Percentiles rank a stretch among this genome's conserved stretches.
Evolutionary conservation across 2,113 vertebrate species (phyloP).

Genomic region (Pungitius pungitius): DNA sequence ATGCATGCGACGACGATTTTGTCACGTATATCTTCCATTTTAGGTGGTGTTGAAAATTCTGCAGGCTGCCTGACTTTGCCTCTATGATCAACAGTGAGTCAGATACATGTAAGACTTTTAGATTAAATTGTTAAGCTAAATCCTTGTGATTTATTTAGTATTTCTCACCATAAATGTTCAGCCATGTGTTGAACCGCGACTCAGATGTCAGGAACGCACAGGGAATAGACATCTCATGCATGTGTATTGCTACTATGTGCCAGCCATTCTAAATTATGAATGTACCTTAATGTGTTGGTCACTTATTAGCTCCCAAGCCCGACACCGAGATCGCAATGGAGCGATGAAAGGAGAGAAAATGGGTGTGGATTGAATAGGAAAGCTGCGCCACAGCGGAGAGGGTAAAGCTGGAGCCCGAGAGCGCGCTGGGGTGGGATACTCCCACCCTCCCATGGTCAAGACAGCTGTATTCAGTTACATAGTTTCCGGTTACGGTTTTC

Average conservation of each 20-base stretch:
- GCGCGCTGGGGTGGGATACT: slow-evolving; percentile 71
- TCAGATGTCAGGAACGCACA: background rate
- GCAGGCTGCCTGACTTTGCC: background rate
- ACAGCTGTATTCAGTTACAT: rapidly evolving
- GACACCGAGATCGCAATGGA: slow-evolving; percentile 61
- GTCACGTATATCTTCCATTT: background rate
- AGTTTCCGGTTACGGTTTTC: slow-evolving; percentile 14
- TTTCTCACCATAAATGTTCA: background rate
- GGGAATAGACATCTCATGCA: background rate
- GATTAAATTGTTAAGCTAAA: slow-evolving; percentile 2
- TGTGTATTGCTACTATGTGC: background rate
- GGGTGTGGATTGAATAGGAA: slow-evolving; percentile 57
- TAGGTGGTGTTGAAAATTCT: background rate
- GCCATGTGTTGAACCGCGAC: slow-evolving; percentile 13
- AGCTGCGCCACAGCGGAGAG: slow-evolving; percentile 65
- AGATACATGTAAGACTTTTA: background rate
- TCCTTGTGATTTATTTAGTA: background rate
- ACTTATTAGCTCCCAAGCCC: slow-evolving; percentile 52
- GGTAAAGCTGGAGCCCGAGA: slow-evolving; percentile 55
- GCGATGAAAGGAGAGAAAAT: slow-evolving; percentile 47
- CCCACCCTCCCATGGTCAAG: slow-evolving; percentile 53
- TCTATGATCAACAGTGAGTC: slow-evolving; percentile 3
- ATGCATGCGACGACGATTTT: slow-evolving; percentile 1
- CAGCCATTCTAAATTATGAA: slow-evolving; percentile 27
- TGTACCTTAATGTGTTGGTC: slow-evolving; percentile 44